Conservation (phyloP, 2,797 vertebrate species). For the Oreochromis grahami region DNA sequence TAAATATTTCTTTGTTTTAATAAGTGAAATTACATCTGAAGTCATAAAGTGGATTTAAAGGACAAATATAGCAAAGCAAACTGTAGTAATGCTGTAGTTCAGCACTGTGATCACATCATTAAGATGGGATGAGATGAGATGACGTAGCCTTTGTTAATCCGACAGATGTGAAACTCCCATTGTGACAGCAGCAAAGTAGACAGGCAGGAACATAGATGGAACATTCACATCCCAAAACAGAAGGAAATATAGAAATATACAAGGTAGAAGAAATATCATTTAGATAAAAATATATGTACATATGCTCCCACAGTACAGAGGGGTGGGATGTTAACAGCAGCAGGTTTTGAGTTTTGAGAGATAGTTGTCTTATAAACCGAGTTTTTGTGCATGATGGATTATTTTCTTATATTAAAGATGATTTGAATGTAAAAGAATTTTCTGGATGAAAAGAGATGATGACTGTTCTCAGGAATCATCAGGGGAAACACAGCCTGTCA, state of each 20-base stretch:
- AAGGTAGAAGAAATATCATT: background rate
- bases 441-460: background rate
- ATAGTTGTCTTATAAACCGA: background rate
- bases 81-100: background rate
- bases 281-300: background rate
- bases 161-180: background rate
- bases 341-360: background rate
- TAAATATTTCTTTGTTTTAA: background rate
- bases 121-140: too few relatives aligned
- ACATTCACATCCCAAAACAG: background rate
- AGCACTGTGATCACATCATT: background rate
- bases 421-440: background rate
- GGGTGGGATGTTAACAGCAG: background rate
- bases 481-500: background rate
- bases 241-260: background rate
- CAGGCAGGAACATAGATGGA: accelerated
- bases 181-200: background rate
- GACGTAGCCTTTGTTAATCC: background rate
- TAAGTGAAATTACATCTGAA: background rate
- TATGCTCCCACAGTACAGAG: background rate
- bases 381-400: background rate
- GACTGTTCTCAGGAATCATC: background rate
- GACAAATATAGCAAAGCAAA: background rate
- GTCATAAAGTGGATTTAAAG: background rate
- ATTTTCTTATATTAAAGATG: background rate